Evolutionary conservation across 2,888 invertebrate genomes (phyloP), one percentile per base, ranked within the genome.

Genomic region (Amiota communis): DNA sequence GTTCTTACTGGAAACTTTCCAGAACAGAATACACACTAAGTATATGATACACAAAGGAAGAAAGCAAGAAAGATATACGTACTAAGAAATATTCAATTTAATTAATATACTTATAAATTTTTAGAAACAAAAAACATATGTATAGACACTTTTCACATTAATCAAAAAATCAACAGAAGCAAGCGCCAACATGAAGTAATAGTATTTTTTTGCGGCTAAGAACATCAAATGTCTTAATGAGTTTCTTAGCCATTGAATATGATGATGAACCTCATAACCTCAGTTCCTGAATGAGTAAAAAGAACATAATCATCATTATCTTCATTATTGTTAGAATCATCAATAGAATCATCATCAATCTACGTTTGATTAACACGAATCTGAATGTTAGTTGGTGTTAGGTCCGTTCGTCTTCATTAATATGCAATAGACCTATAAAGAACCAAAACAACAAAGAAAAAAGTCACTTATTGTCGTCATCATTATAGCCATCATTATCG

Each of bases 81-180:
- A 36, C 8, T 36, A 36, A 36, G 36, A 36, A 36, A 36, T 36
- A 36, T 36, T 36, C 6, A 4, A 36, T 36, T 36, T 36, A 36
- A 36, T 36, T 36, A 36, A 36, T 36, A 36, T 6, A 23, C 3
- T 3, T 23, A 36, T 36, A 36, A 36, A 1, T 36, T 36, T 36
- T 36, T 36, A 36, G 1, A 3, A 23, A 36, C 6, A 36, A 6
- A 36, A 6, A 36, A 36, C 3, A 6, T n/a, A n/a, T 23, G 3
- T 23, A 23, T 36, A 36, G 8, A 59, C 71, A 78, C 73, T 80
- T 83, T 81, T 76, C 82, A 82, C 81, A 81, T 82, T 75, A 77
- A 80, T 82, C 79, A 81, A 20, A 57, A n/a, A 72, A 73, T 72
- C 74, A 70, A 77, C 77, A 74, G 70, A 61, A 72, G 56, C 67